Conservation (phyloP, 2,888 invertebrate species). For the Micropterix aruncella region DNA sequence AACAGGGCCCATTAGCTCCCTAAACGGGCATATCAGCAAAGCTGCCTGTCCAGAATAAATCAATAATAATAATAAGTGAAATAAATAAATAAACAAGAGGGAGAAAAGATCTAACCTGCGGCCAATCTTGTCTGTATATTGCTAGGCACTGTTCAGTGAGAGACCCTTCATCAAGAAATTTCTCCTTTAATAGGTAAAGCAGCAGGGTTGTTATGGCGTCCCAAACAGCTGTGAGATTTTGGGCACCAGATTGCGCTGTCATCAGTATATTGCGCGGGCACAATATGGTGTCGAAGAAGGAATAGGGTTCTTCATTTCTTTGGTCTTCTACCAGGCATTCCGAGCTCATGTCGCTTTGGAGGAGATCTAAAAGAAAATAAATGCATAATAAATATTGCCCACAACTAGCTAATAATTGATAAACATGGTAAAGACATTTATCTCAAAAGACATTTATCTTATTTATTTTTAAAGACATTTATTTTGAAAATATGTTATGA, state of each 20-base stretch:
- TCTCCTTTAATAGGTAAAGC: slow-evolving; percentile 33
- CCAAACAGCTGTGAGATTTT: slow-evolving; percentile 19
- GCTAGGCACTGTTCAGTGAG: slow-evolving; percentile 52
- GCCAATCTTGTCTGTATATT: slow-evolving; percentile 54
- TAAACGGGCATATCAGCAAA: background rate
- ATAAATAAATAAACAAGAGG: background rate
- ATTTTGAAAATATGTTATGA: no score
- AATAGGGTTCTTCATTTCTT: slow-evolving; percentile 14
- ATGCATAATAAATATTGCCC: no score
- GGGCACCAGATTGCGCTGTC: background rate
- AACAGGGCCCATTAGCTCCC: background rate
- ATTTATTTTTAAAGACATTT: no score
- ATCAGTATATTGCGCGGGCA: slow-evolving; percentile 29
- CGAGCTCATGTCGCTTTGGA: slow-evolving; percentile 1
- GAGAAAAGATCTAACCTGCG: slow-evolving; percentile 25
- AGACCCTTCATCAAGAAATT: slow-evolving; percentile 42
- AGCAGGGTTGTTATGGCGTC: slow-evolving; percentile 27
- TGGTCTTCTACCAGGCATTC: slow-evolving; percentile 8
- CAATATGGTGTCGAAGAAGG: slow-evolving; percentile 26
- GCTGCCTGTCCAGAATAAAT: no score
- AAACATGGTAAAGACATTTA: no score
- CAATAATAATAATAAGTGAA: no score
- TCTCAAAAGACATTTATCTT: no score
- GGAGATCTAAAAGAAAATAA: no score
- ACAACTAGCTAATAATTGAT: no score